These are phyloP conservation scores for Protophormia terraenovae DNA, from an alignment of 2,888 invertebrate genomes.

Conservation along the genomic window DNA sequence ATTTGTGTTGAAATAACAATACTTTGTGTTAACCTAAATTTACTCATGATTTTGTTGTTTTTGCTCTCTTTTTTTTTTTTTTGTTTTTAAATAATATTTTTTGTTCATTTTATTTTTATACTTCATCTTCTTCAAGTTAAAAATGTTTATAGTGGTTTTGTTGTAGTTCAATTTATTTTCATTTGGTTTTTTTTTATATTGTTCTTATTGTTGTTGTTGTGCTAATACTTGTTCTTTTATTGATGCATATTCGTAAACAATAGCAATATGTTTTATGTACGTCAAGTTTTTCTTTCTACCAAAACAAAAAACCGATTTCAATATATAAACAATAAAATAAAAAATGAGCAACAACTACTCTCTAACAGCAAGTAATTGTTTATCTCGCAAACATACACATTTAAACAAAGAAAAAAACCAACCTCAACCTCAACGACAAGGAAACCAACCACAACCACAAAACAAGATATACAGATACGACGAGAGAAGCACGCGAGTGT, in stretches of 20 bases:
- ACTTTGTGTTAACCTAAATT: conserved; percentile 61
- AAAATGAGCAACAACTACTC: conserved; percentile 26
- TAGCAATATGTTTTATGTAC: conserved; percentile 59
- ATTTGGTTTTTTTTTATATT: conserved; percentile 17
- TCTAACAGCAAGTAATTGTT: conserved; percentile 41
- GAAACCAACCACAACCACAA: conserved; percentile 12
- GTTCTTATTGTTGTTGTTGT: neutral
- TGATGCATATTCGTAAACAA: conserved; percentile 65
- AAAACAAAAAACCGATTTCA: conserved; percentile 1
- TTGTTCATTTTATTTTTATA: neutral
- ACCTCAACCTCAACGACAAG: conserved; percentile 17
- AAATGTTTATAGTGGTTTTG: conserved; percentile 28
- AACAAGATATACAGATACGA: neutral
- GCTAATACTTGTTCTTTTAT: conserved; percentile 38
- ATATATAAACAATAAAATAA: conserved; percentile 9
- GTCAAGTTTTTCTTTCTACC: conserved; percentile 35
- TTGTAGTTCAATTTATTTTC: conserved; percentile 53
- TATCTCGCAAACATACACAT: neutral
- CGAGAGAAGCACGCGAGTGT: neutral
- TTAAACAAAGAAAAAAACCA: too few species aligned
- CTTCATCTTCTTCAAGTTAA: conserved; percentile 36
- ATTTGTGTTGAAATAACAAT: conserved; percentile 34
- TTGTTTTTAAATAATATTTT: neutral
- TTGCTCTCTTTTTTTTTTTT: neutral
- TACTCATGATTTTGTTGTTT: conserved; percentile 16